Evolutionary conservation across 2,797 vertebrate species (phyloP).

Genomic region (Adrianichthys oophorus): DNA sequence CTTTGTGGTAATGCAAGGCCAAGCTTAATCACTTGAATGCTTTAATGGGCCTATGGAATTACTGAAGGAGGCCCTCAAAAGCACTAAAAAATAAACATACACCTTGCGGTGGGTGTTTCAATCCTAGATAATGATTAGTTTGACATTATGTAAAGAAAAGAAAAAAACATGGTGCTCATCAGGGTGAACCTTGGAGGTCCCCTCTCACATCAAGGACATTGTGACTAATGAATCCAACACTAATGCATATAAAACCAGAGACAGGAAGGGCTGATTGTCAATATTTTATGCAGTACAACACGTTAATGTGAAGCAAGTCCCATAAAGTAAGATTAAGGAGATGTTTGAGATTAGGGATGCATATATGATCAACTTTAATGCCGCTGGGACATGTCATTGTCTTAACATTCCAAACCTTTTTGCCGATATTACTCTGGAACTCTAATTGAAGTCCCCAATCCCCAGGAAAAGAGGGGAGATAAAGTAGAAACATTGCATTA

Average conservation of each 20-base stretch:
- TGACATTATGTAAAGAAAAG: constrained; percentile 32
- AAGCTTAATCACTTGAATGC: constrained; percentile 46
- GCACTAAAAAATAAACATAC: constrained; percentile 44
- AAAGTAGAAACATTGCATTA: constrained; percentile 74
- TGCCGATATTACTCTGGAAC: constrained; percentile 55
- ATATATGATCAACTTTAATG: constrained; percentile 62
- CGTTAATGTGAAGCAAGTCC: constrained; percentile 60
- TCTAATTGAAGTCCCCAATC: constrained; percentile 65
- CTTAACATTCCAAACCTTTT: constrained; percentile 66
- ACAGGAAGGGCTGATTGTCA: constrained; percentile 58
- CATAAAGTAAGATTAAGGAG: constrained; percentile 55
- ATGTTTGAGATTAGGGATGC: constrained; percentile 66
- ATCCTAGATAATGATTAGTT: constrained; percentile 39
- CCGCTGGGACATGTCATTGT: constrained; percentile 68
- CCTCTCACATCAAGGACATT: constrained; percentile 61
- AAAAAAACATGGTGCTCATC: constrained; percentile 38
- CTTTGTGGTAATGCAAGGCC: constrained; percentile 54
- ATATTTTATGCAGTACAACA: constrained; percentile 67
- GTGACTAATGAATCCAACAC: constrained; percentile 67
- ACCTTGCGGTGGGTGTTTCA: constrained; percentile 31
- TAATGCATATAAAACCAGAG: constrained; percentile 53
- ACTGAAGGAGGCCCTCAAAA: constrained; percentile 20
- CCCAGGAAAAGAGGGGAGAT: constrained; percentile 63
- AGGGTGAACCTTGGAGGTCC: constrained; percentile 23
- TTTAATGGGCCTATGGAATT: constrained; percentile 38